These are phyloP conservation scores for Cyclina sinensis DNA, from an alignment of 1,140 invertebrate genomes.

Conservation along the genomic window DNA sequence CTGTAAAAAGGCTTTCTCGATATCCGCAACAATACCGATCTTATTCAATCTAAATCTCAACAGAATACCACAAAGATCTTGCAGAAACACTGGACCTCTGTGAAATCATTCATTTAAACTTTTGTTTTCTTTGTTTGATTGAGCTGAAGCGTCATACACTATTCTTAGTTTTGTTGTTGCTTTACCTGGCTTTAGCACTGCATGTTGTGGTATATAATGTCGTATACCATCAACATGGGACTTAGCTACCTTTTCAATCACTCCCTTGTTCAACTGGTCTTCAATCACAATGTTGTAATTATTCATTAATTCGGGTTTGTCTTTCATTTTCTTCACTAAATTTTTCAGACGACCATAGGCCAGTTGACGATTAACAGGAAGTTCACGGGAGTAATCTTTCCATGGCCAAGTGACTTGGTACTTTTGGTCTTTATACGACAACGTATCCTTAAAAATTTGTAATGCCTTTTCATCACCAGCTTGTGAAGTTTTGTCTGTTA, in stretches of 20 bases:
- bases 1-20: conserved; percentile 32
- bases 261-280: conserved; percentile 52
- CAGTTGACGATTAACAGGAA: conserved; percentile 62
- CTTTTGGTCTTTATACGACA: too few relatives aligned
- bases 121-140: background rate
- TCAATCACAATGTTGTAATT: conserved; percentile 57
- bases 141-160: conserved; percentile 16
- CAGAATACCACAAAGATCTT: conserved; percentile 35
- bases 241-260: conserved; percentile 9
- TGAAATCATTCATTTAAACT: too few relatives aligned
- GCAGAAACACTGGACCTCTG: background rate
- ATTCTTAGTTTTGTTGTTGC: conserved; percentile 23
- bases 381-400: background rate
- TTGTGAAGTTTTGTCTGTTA: conserved; percentile 10
- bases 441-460: conserved; percentile 16
- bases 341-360: conserved; percentile 24
- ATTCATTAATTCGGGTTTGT: conserved; percentile 45
- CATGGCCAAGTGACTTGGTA: conserved; percentile 20
- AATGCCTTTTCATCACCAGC: conserved; percentile 41
- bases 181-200: background rate
- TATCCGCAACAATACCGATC: too few relatives aligned
- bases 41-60: background rate
- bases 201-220: conserved; percentile 45
- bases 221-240: background rate
- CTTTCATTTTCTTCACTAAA: conserved; percentile 7